These are phyloP conservation scores for Odontomyia ornata DNA, from an alignment of 2,888 invertebrate genomes.

Conservation along the genomic window DNA sequence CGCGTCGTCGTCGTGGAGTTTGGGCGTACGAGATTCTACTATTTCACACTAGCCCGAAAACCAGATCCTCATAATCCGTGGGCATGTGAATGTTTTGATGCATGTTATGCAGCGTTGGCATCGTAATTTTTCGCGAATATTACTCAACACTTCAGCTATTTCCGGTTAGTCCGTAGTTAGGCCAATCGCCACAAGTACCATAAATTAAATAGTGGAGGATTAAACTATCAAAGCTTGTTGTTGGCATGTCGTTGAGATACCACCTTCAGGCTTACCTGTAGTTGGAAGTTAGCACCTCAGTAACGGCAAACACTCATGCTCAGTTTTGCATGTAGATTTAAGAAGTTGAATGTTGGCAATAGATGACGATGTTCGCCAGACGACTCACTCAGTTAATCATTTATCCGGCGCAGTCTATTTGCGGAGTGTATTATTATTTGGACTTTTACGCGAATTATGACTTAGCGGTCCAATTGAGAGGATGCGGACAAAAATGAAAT, in stretches of 20 bases:
- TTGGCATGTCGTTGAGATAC: conserved; percentile 8
- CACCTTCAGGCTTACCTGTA: not conserved
- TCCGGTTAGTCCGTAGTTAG: conserved; percentile 1
- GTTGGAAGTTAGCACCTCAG: not conserved
- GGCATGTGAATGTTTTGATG: not conserved
- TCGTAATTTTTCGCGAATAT: conserved; percentile 2
- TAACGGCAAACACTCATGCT: no score
- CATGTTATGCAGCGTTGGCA: not conserved
- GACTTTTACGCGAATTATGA: not conserved
- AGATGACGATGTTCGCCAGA: not conserved
- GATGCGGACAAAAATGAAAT: not conserved
- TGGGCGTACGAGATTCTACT: not conserved
- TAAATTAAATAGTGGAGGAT: not conserved
- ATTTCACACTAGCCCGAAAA: not conserved
- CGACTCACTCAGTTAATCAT: not conserved
- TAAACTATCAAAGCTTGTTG: conserved; percentile 6
- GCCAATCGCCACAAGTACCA: conserved; percentile 1
- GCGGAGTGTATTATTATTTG: not conserved
- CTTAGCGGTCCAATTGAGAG: not conserved
- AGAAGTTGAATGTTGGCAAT: not conserved
- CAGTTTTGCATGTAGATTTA: not conserved
- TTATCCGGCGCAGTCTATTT: not conserved
- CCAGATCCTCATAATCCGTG: not conserved
- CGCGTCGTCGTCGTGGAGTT: not conserved
- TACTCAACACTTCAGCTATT: conserved; percentile 5